A percentile compares a stretch with the other conserved stretches of the same genome.
Evolutionary conservation across 1,140 invertebrate species (phyloP).

Genomic region (Papilio aristodemus): DNA sequence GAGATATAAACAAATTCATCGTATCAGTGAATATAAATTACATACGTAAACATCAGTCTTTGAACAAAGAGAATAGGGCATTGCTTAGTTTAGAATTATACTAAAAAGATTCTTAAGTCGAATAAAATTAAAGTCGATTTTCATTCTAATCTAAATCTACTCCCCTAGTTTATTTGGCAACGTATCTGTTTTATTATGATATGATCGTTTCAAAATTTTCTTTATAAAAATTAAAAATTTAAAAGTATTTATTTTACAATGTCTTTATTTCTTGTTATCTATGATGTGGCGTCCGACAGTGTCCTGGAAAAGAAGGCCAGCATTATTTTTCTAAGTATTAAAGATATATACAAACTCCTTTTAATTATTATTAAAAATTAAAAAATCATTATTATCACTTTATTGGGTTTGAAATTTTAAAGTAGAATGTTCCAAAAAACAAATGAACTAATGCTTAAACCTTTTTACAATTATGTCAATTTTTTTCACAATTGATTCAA

Average conservation of each 20-base stretch:
- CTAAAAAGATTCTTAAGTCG: not conserved
- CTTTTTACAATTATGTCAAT: too few relatives aligned
- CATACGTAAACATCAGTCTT: slow-evolving; percentile 65
- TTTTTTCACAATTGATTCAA: too few relatives aligned
- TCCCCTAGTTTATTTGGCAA: slow-evolving; percentile 33
- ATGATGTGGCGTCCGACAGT: slow-evolving; percentile 70
- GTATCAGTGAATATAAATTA: slow-evolving; percentile 30
- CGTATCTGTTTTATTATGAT: slow-evolving; percentile 35
- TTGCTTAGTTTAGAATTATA: slow-evolving; percentile 13
- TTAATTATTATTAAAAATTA: too few relatives aligned
- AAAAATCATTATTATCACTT: too few relatives aligned
- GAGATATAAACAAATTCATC: not conserved
- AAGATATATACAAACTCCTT: too few relatives aligned
- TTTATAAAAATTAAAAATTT: slow-evolving; percentile 39
- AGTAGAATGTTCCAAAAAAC: too few relatives aligned
- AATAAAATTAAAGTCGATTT: slow-evolving; percentile 21
- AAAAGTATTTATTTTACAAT: slow-evolving; percentile 38
- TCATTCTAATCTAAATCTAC: slow-evolving; percentile 28
- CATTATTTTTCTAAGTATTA: too few relatives aligned
- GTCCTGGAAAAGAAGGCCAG: slow-evolving; percentile 53
- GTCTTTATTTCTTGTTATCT: slow-evolving; percentile 57
- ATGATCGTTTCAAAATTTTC: slow-evolving; percentile 39
- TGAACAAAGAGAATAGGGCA: slow-evolving; percentile 54
- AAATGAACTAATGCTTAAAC: too few relatives aligned
- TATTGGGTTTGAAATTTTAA: too few relatives aligned